Evolutionary conservation across 2,113 vertebrate species (phyloP).

Genomic region (Oostethus manadensis): DNA sequence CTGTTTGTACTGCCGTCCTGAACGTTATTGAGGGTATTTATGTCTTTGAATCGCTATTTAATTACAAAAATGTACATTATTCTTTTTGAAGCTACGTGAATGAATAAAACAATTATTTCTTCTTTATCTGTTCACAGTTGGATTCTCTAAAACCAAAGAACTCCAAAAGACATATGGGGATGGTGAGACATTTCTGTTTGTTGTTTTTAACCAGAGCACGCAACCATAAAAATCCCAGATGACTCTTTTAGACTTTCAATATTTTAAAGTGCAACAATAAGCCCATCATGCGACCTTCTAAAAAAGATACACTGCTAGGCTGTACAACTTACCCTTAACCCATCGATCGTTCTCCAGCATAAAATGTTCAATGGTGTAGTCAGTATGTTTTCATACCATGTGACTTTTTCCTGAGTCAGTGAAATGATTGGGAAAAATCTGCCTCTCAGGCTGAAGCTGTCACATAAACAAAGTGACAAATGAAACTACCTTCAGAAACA

Average conservation of each 20-base stretch:
- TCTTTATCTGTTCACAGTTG: constrained; percentile 69
- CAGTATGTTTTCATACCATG: constrained; percentile 11
- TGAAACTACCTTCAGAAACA: background rate
- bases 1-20: constrained; percentile 75
- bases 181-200: constrained; percentile 33
- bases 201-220: background rate
- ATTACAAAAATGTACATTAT: background rate
- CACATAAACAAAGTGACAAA: background rate
- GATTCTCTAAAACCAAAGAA: constrained; percentile 79
- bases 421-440: constrained; percentile 20
- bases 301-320: background rate
- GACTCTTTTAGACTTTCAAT: background rate
- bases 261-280: constrained; percentile 4
- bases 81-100: no score
- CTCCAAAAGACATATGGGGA: constrained; percentile 45
- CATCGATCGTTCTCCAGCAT: background rate
- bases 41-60: background rate
- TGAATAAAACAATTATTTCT: background rate
- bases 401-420: constrained; percentile 26
- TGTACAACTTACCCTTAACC: background rate
- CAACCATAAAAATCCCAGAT: background rate
- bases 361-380: background rate
- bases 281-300: constrained; percentile 1
- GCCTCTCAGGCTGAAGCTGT: constrained; percentile 11
- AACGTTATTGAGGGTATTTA: constrained; percentile 80